Evolutionary conservation across 92 coral and sea anemone species (phyloP).

Genomic region (Muricea muricata): DNA sequence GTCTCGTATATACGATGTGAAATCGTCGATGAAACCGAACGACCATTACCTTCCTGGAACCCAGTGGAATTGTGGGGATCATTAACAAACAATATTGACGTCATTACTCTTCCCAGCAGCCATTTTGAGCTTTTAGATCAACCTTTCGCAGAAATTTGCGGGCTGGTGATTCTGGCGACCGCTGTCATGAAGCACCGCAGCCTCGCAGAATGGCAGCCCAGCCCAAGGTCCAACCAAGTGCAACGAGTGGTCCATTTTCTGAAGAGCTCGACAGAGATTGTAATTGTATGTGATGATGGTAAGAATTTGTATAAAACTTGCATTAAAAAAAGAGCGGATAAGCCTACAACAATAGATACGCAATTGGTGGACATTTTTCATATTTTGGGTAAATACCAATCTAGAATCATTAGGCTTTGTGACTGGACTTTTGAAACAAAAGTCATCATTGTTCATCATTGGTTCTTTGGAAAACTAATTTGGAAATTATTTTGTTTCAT

Average conservation of each 20-base stretch:
- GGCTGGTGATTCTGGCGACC: slow-evolving; percentile 69
- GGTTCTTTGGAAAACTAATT: too few relatives aligned
- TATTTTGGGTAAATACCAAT: too few relatives aligned
- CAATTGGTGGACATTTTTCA: too few relatives aligned
- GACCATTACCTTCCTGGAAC: slow-evolving; percentile 5
- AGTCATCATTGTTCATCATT: too few relatives aligned
- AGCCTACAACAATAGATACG: too few relatives aligned
- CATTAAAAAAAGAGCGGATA: too few relatives aligned
- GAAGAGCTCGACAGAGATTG: background rate
- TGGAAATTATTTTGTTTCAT: too few relatives aligned
- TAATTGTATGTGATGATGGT: slow-evolving; percentile 14
- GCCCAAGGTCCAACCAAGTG: background rate
- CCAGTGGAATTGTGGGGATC: slow-evolving; percentile 67
- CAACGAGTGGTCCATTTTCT: slow-evolving; percentile 7
- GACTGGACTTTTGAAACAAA: too few relatives aligned
- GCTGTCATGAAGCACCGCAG: slow-evolving; percentile 56
- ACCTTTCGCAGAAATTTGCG: slow-evolving; percentile 65
- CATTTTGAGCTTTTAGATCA: slow-evolving; percentile 72
- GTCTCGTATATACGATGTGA: slow-evolving; percentile 61
- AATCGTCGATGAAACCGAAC: slow-evolving; percentile 44
- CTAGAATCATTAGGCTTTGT: too few relatives aligned
- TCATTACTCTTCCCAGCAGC: slow-evolving; percentile 69
- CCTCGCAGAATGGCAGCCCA: background rate
- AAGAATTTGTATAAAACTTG: too few relatives aligned
- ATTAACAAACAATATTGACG: slow-evolving; percentile 60